These are phyloP conservation scores for Fregetta grallaria DNA, from an alignment of 2,113 vertebrate genomes.

Conservation along the genomic window DNA sequence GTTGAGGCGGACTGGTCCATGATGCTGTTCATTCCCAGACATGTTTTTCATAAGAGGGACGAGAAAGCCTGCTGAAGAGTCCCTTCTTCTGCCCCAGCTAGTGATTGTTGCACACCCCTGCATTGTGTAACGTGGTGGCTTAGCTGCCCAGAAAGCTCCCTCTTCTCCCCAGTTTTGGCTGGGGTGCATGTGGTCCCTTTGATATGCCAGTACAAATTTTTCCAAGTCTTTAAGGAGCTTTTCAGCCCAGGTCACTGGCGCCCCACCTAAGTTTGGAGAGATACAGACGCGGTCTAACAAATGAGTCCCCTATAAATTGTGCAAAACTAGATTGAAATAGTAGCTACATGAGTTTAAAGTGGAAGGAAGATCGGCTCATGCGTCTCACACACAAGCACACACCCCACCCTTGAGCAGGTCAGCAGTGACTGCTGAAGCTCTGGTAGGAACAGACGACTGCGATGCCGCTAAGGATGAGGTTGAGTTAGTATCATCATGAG, in stretches of 20 bases:
- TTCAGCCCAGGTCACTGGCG: not conserved
- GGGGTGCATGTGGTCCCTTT: not conserved
- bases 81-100: not conserved
- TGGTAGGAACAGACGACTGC: not conserved
- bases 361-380: not conserved
- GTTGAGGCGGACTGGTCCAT: not conserved
- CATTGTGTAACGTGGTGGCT: not conserved
- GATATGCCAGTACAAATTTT: not conserved
- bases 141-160: not conserved
- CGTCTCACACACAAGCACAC: not conserved
- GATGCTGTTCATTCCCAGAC: not conserved
- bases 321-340: not conserved
- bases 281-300: fast-evolving
- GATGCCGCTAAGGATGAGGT: not conserved
- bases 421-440: not conserved
- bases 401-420: not conserved
- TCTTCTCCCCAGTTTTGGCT: not conserved
- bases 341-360: not conserved
- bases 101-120: not conserved
- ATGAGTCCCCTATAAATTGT: not conserved
- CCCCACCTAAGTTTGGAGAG: not conserved
- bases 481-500: not conserved
- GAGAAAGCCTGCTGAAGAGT: not conserved
- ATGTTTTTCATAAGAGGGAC: not conserved
- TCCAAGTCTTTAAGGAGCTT: not conserved